phyloP scores from a whole-genome alignment of 2,888 invertebrate genomes.

The Lucinisca nassula region DNA sequence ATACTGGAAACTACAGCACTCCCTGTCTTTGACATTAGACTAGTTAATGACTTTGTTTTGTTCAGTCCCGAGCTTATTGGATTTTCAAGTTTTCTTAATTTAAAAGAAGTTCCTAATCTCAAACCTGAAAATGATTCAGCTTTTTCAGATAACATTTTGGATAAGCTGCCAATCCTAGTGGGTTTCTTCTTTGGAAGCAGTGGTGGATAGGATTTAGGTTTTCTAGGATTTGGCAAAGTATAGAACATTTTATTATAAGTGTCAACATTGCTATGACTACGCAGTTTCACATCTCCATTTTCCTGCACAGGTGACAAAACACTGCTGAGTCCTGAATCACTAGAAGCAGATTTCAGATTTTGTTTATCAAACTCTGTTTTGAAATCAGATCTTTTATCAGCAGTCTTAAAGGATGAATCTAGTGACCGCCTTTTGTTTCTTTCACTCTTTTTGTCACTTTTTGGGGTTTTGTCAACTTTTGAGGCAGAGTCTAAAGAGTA shows the following conservation, averaged over 20 bases:
- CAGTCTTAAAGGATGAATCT: conserved; percentile 54
- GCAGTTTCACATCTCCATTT: not conserved
- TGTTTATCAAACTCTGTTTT: conserved; percentile 18
- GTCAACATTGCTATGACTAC: not conserved
- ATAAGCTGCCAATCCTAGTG: conserved; percentile 53
- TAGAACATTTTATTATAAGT: conserved; percentile 39
- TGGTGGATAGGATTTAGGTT: conserved; percentile 29
- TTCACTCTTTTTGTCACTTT: conserved; percentile 10
- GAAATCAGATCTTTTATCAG: conserved; percentile 5
- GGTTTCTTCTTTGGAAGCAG: conserved; percentile 36
- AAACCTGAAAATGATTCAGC: conserved; percentile 59
- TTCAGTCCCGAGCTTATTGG: conserved; percentile 38
- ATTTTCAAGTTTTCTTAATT: conserved; percentile 57
- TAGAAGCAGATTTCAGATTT: conserved; percentile 27
- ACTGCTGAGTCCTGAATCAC: conserved; percentile 48
- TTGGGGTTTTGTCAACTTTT: conserved; percentile 5
- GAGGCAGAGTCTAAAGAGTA: conserved; percentile 9
- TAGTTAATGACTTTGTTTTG: conserved; percentile 60
- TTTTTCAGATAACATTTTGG: conserved; percentile 60
- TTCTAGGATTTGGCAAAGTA: conserved; percentile 60
- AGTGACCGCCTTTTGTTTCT: conserved; percentile 50
- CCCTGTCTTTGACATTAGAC: conserved; percentile 59
- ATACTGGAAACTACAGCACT: conserved; percentile 59
- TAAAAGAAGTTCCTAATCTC: conserved; percentile 58
- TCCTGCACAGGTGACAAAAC: conserved; percentile 57